Evolutionary conservation across 2,113 vertebrate species (phyloP).

Genomic region (Carollia perspicillata): DNA sequence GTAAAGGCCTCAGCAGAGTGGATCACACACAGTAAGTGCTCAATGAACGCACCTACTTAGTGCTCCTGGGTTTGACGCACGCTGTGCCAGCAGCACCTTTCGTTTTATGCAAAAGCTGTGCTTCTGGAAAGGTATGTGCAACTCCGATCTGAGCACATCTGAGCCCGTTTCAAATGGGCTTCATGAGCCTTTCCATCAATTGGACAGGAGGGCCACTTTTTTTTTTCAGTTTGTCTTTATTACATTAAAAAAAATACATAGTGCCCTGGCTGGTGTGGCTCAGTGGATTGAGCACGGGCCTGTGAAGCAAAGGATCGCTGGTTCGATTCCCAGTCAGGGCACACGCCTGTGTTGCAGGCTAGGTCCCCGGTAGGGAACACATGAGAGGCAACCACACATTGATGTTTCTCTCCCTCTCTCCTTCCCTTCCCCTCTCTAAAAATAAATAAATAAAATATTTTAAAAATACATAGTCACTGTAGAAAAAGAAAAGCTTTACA

Average conservation of each 20-base stretch:
- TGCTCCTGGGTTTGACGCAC: background rate
- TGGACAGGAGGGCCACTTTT: background rate
- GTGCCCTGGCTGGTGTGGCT: no score
- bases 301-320: no score
- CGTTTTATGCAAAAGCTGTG: background rate
- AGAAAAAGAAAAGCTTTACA: background rate
- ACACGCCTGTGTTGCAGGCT: no score
- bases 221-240: background rate
- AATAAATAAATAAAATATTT: no score
- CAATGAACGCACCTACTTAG: accelerated
- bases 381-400: no score
- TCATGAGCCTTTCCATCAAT: background rate
- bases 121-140: background rate
- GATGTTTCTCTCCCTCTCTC: no score
- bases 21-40: background rate
- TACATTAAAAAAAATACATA: background rate
- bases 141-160: background rate
- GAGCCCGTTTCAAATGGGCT: background rate
- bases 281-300: no score
- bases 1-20: background rate
- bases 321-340: no score
- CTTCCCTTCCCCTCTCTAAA: no score
- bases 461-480: background rate
- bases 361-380: no score
- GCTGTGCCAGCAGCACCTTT: accelerated